These are phyloP conservation scores for Sander vitreus DNA, from an alignment of 2,113 vertebrate species.

Conservation along the genomic window DNA sequence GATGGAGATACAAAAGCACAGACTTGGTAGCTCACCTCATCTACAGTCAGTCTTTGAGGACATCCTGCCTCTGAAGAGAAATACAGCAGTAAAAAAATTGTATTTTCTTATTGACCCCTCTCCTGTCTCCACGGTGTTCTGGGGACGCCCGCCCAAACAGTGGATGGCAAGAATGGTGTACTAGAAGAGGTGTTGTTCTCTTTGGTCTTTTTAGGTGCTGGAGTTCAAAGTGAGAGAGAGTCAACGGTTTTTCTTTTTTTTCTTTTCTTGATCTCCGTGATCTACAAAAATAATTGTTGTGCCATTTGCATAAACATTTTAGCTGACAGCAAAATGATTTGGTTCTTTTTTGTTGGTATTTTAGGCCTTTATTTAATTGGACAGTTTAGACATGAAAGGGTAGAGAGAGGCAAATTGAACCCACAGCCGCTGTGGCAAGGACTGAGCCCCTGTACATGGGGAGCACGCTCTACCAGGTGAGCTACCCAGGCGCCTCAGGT, in stretches of 20 bases:
- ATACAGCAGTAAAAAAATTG: conserved; percentile 26
- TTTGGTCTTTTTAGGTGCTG: not conserved
- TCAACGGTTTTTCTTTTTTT: not conserved
- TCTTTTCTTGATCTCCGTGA: not conserved
- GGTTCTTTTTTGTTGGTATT: no score
- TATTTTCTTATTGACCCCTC: conserved; percentile 23
- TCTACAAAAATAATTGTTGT: not conserved
- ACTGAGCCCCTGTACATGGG: no score
- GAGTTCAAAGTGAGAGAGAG: not conserved
- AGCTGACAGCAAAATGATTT: not conserved
- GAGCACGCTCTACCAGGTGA: no score
- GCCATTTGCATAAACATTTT: not conserved
- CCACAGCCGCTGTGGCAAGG: no score
- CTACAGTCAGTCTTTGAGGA: conserved; percentile 21
- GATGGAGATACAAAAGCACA: conserved; percentile 14
- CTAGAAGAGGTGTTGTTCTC: not conserved
- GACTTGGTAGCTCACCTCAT: conserved; percentile 9
- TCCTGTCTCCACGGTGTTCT: not conserved
- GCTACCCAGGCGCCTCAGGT: not conserved
- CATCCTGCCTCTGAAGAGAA: conserved; percentile 16
- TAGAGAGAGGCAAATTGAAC: no score
- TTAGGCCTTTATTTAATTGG: no score
- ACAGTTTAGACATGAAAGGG: no score
- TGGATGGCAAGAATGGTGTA: not conserved
- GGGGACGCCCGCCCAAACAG: not conserved